A percentile compares a stretch with the other conserved stretches of the same genome.
These are phyloP conservation scores for Oeneis ivallda DNA, from an alignment of 2,888 invertebrate species.

Conservation along the genomic window DNA sequence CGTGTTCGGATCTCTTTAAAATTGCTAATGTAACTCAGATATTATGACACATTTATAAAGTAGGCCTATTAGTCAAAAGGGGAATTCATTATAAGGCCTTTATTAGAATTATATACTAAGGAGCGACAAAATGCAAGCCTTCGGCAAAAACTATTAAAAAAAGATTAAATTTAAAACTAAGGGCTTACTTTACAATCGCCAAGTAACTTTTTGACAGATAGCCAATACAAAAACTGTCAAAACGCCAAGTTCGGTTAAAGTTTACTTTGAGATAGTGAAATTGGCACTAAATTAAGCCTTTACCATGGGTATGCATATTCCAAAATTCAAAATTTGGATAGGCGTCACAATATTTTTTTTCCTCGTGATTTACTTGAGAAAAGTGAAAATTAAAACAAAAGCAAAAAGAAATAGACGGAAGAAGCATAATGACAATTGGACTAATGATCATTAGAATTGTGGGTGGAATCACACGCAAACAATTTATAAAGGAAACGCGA, in stretches of 20 bases:
- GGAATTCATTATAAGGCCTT: slow-evolving; percentile 8
- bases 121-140: background rate
- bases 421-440: background rate
- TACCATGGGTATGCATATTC: too few species aligned
- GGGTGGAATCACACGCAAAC: background rate
- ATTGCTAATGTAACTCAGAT: slow-evolving; percentile 18
- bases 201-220: too few species aligned
- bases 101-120: background rate
- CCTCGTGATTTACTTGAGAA: too few species aligned
- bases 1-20: slow-evolving; percentile 24
- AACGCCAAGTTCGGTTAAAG: too few species aligned
- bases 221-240: too few species aligned
- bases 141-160: background rate
- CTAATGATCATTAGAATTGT: background rate
- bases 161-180: too few species aligned
- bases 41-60: slow-evolving; percentile 17
- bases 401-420: too few species aligned
- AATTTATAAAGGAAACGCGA: background rate
- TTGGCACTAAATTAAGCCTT: too few species aligned
- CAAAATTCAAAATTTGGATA: too few species aligned
- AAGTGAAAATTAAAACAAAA: background rate
- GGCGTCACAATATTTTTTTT: too few species aligned
- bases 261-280: too few species aligned
- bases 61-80: slow-evolving; percentile 14
- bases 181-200: too few species aligned